Conservation (phyloP, 2,797 vertebrate genomes). For the Pseudochirops corinnae region DNA sequence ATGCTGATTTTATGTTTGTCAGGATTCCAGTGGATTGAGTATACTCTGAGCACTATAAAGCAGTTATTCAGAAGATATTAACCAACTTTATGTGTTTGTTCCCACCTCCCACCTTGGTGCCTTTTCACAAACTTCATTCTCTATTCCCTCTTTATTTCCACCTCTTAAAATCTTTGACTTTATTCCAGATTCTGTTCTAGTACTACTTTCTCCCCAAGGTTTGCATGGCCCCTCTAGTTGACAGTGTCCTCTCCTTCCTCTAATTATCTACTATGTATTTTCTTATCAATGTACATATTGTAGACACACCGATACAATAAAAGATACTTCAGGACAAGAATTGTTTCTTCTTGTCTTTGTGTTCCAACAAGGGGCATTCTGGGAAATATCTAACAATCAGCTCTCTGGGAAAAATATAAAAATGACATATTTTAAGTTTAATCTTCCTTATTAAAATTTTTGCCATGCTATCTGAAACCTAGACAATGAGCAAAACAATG, state of each 20-base stretch:
- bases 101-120: background rate
- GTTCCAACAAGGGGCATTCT: background rate
- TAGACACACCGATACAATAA: background rate
- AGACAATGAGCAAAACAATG: background rate
- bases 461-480: background rate
- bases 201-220: background rate
- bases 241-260: background rate
- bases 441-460: background rate
- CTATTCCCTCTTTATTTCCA: background rate
- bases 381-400: background rate
- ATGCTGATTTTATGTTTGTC: background rate
- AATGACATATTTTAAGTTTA: background rate
- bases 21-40: background rate
- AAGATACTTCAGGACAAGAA: background rate
- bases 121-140: background rate
- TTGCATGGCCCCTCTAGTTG: background rate
- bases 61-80: background rate
- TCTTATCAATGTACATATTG: background rate
- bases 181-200: background rate
- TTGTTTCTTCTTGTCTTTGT: background rate
- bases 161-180: background rate
- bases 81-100: background rate
- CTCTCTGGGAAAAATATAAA: background rate
- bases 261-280: background rate
- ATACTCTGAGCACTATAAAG: background rate